Evolutionary conservation across 2,113 vertebrate species (phyloP), one percentile per base, ranked within the genome.

Genomic region (Tonatia bakeri): DNA sequence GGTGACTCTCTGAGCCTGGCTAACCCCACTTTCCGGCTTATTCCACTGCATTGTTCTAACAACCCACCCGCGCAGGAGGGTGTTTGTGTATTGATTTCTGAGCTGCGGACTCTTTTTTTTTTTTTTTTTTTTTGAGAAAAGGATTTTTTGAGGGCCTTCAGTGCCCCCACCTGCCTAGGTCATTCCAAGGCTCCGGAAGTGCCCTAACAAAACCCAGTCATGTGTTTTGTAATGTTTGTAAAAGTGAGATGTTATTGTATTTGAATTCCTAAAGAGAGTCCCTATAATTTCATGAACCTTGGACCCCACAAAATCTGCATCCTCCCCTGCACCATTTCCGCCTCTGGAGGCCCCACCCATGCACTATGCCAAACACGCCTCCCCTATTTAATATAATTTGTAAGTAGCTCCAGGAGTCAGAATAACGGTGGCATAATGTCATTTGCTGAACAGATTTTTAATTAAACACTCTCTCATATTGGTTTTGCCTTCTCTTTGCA

Each of bases 381-480:
- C 36, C n/a, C n/a, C n/a, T 3, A 10, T 56, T 86, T 56, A 59
- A 65, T 90, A 54, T 47, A 31, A 96, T 79, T 91, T 95, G 91
- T 75, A 94, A 95, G 47, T 70, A 82, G 94, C 89, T 87, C 64
- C 56, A 82, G 31, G 52, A 96, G 69, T 56, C 56, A 67, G 77
- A 47, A 52, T 3, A 4, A 43, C 93, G 14, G 91, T 59, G 70
- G 72, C 70, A 79, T 31, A 50, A 89, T 45, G 36, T 93, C 92
- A 80, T 95, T 94, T 95, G 91, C 86, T 94, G 87, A 82, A 40
- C 43, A 86, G 80, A 86, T 31, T 93, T 88, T 61, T 92, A 96
- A 96, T 79, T 85, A 95, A 95, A 94, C 33, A 75, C 91, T 54
- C 43, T 90, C 92, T 95, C 65, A 50, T 79, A 43, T 80, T 83